These are phyloP conservation scores for Otis tarda DNA, from an alignment of 2,113 vertebrate species.

Conservation along the genomic window DNA sequence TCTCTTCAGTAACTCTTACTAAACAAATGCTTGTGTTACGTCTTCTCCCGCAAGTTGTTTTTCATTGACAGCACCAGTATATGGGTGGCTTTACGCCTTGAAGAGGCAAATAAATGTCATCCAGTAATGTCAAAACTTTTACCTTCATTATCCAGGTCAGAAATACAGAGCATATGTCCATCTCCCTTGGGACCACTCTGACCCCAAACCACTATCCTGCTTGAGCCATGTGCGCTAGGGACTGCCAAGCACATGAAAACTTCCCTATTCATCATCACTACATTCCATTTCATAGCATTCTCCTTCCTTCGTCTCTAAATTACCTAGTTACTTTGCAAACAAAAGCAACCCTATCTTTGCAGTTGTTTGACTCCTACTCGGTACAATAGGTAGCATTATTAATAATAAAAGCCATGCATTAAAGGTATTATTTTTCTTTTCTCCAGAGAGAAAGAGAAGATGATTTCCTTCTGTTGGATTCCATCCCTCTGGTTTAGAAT, in stretches of 20 bases:
- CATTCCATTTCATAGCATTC: background rate
- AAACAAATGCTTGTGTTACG: background rate
- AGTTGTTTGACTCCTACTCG: background rate
- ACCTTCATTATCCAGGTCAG: background rate
- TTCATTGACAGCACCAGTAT: background rate
- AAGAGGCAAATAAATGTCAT: background rate
- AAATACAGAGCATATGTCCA: background rate
- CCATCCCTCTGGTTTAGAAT: background rate
- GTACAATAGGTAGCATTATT: background rate
- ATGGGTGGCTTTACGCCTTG: background rate
- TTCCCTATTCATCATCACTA: background rate
- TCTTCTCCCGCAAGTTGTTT: background rate
- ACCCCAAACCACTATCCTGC: background rate
- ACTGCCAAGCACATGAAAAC: background rate
- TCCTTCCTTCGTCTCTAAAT: background rate
- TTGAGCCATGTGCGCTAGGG: background rate
- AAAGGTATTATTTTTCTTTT: background rate
- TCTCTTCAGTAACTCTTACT: background rate
- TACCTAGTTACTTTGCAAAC: background rate
- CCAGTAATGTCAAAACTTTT: background rate
- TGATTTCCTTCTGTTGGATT: background rate
- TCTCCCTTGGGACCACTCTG: background rate
- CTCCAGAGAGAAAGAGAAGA: background rate
- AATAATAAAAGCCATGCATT: background rate
- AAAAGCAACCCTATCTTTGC: background rate